A percentile compares a stretch with the other conserved stretches of the same genome.
Conservation (phyloP, 2,888 invertebrate genomes). For the Hipparchia sbordonii region DNA sequence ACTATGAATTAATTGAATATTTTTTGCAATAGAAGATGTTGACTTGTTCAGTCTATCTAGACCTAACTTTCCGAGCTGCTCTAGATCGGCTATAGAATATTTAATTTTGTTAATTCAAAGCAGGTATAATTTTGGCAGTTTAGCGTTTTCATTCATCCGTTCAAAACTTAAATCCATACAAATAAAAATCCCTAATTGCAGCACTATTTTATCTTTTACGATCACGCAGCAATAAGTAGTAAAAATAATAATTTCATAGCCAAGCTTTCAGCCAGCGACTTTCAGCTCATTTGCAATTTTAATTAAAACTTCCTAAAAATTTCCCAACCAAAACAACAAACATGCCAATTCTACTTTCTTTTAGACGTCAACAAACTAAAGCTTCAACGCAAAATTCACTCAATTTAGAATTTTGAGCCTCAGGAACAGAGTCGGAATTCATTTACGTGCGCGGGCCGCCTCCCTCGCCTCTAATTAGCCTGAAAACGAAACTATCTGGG, state of each 20-base stretch:
- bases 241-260: slow-evolving; percentile 1
- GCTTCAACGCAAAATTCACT: slow-evolving; percentile 30
- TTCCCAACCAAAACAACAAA: slow-evolving; percentile 36
- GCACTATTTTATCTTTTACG: slow-evolving; percentile 14
- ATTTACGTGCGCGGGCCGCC: slow-evolving; percentile 46
- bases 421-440: slow-evolving; percentile 55
- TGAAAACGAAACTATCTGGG: slow-evolving; percentile 63
- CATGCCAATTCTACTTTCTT: slow-evolving; percentile 44
- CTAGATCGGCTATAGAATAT: neutral
- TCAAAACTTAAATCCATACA: neutral
- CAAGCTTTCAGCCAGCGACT: neutral
- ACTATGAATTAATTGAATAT: too few species aligned
- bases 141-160: neutral
- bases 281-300: slow-evolving; percentile 20
- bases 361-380: slow-evolving; percentile 44
- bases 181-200: neutral
- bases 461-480: slow-evolving; percentile 76
- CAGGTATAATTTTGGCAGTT: neutral
- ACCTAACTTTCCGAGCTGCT: too few species aligned
- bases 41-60: too few species aligned
- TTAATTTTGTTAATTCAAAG: neutral
- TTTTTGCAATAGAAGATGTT: too few species aligned
- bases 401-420: slow-evolving; percentile 40
- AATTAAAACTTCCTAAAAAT: slow-evolving; percentile 28
- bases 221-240: slow-evolving; percentile 5